phyloP scores from a whole-genome alignment of 2,888 invertebrate genomes.

The Drosophila nr. perissopoda region DNA sequence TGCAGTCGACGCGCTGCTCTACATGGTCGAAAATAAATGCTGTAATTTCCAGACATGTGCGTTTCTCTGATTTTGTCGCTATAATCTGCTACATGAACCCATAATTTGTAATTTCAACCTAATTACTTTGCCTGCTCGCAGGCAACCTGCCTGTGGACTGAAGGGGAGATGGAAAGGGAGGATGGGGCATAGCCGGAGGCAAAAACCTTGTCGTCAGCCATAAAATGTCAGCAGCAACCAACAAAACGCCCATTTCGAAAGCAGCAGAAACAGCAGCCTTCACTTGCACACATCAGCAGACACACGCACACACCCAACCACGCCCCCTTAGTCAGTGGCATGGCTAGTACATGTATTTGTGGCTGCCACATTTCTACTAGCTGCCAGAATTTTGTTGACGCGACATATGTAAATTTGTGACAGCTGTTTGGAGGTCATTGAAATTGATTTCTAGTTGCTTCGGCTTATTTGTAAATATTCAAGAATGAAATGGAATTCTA shows the following conservation, averaged over 20 bases:
- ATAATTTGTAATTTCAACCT: constrained; percentile 82
- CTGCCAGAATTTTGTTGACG: constrained; percentile 37
- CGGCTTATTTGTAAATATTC: constrained; percentile 1
- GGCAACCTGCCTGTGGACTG: constrained; percentile 6
- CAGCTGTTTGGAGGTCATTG: constrained; percentile 66
- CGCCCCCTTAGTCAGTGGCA: constrained; percentile 51
- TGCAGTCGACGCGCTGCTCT: constrained; percentile 6
- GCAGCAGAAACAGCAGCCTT: constrained; percentile 44
- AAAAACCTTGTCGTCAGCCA: constrained; percentile 70
- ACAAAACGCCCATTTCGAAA: constrained; percentile 71
- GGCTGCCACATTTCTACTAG: constrained; percentile 38
- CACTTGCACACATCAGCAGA: constrained; percentile 27
- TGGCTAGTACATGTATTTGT: constrained; percentile 44
- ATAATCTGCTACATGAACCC: constrained; percentile 80
- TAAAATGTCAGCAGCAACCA: constrained; percentile 76
- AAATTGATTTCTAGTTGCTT: constrained; percentile 60
- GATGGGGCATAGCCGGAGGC: constrained; percentile 38
- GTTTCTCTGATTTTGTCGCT: constrained; percentile 72
- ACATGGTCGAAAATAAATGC: constrained; percentile 52
- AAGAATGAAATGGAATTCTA: constrained; percentile 2
- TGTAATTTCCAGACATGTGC: constrained; percentile 62
- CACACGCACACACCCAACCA: constrained; percentile 28
- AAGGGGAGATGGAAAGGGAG: too few species aligned
- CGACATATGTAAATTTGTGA: constrained; percentile 73
- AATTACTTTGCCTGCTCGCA: constrained; percentile 67